Conservation (phyloP, 2,113 vertebrate genomes). For the Myxocyprinus asiaticus region DNA sequence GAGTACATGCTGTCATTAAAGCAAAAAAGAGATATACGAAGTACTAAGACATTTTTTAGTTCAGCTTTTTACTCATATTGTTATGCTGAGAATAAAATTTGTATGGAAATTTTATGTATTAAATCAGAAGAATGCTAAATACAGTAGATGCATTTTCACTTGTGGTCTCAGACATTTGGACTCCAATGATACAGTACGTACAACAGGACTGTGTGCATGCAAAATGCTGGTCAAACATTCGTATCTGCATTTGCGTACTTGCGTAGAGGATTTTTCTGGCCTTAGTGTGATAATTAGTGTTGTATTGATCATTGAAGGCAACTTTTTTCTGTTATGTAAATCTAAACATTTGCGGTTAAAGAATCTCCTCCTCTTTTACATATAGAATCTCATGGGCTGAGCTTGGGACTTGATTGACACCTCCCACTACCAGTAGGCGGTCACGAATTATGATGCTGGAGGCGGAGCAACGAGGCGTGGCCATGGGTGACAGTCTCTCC, state of each 20-base stretch:
- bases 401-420: conserved; percentile 92
- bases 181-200: neutral
- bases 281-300: neutral
- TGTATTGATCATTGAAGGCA: conserved; percentile 11
- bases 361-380: conserved; percentile 79
- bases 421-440: conserved; percentile 90
- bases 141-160: too few species aligned
- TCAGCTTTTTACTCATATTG: too few species aligned
- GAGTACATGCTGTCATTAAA: too few species aligned
- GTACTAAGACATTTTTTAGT: too few species aligned
- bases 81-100: too few species aligned
- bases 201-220: neutral
- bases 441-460: conserved; percentile 87
- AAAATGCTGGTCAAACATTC: neutral
- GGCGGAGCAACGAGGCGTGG: conserved; percentile 89
- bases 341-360: conserved; percentile 60
- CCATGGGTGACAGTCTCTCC: conserved; percentile 89
- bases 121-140: too few species aligned
- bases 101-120: too few species aligned
- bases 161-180: too few species aligned
- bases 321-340: conserved; percentile 2
- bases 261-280: neutral
- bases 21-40: too few species aligned
- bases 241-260: neutral
- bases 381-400: conserved; percentile 89